Conservation (phyloP, 53 echinoderm and acorn worm species). For the Hippasteria phrygiana region DNA sequence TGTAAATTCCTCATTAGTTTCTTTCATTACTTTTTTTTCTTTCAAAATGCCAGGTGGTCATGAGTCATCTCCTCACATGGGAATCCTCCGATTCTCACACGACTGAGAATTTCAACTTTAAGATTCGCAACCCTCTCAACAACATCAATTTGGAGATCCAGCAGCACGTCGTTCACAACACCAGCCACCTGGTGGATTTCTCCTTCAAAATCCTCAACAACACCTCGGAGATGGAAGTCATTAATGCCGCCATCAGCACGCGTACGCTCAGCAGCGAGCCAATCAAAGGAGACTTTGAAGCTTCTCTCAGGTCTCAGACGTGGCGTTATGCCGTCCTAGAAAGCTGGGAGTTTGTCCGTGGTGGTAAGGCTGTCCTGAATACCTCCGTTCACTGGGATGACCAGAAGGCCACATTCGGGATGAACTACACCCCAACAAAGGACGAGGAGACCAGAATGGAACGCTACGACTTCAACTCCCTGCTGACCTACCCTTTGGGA, state of each 20-base stretch:
- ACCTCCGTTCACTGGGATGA: conserved; percentile 27
- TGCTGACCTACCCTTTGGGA: conserved; percentile 42
- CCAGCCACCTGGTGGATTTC: conserved; percentile 48
- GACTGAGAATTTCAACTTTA: conserved; percentile 35
- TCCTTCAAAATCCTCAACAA: conserved; percentile 40
- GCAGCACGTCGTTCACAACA: conserved; percentile 11
- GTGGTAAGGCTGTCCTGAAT: neutral
- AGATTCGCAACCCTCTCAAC: conserved; percentile 51
- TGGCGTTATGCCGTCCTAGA: conserved; percentile 21
- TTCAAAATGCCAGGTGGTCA: conserved; percentile 4
- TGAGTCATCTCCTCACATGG: conserved; percentile 45
- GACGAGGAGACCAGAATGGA: neutral
- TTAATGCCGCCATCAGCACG: neutral
- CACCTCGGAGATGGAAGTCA: conserved; percentile 47
- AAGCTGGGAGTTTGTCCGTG: conserved; percentile 15
- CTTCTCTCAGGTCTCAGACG: conserved; percentile 28
- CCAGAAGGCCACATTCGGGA: conserved; percentile 1
- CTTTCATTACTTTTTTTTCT: neutral
- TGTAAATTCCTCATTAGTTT: too few relatives aligned
- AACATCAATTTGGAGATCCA: conserved; percentile 54
- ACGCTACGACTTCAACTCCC: conserved; percentile 13
- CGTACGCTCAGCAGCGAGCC: conserved; percentile 6
- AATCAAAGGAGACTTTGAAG: conserved; percentile 8
- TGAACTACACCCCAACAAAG: neutral
- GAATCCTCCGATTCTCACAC: conserved; percentile 15